Percentiles rank a stretch among this genome's conserved stretches.
Evolutionary conservation across 1,140 invertebrate species (phyloP).

Genomic region (Cherax quadricarinatus): DNA sequence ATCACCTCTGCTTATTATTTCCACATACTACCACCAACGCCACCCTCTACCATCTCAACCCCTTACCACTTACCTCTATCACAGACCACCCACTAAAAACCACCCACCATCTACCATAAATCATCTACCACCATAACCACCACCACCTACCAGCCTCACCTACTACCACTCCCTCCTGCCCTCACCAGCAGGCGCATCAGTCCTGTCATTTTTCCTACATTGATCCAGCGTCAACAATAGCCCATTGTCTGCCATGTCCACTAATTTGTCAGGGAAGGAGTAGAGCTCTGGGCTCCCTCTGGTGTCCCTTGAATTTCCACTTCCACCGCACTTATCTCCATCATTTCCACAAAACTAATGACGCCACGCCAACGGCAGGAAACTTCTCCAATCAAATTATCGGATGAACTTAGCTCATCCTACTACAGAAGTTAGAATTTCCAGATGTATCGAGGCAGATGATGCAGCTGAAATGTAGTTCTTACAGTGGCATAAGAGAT

Average conservation of each 20-base stretch:
- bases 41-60: too few species aligned
- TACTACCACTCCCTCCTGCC: neutral
- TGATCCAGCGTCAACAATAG: conserved; percentile 28
- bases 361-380: neutral
- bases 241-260: conserved; percentile 29
- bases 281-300: neutral
- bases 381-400: too few species aligned
- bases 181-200: neutral
- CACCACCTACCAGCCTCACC: neutral
- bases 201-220: neutral
- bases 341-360: neutral
- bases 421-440: too few species aligned
- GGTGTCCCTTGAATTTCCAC: neutral
- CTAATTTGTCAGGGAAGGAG: conserved; percentile 26
- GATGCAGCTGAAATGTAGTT: too few species aligned
- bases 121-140: neutral
- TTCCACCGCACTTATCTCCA: neutral
- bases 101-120: too few species aligned
- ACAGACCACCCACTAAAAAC: too few species aligned
- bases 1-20: too few species aligned
- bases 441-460: too few species aligned
- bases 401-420: too few species aligned
- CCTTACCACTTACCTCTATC: too few species aligned
- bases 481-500: too few species aligned
- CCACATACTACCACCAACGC: too few species aligned